Base-by-base conservation (phyloP, 2,888 invertebrate species). In the Colletes collaris region DNA sequence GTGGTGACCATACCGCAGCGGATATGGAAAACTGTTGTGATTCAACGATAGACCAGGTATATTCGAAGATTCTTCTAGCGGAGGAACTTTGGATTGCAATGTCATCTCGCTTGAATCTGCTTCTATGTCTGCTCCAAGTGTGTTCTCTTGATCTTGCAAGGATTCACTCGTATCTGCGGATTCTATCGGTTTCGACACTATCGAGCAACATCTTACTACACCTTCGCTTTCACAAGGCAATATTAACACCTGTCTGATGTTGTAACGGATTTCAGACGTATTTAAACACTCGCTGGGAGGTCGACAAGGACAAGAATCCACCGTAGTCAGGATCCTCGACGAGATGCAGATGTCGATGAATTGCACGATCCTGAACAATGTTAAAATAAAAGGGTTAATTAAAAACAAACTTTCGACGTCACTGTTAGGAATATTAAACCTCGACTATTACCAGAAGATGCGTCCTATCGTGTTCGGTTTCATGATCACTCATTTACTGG, bases 121-220 rank as follows among this genome's bases (percentile, higher is more conserved):
- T n/a, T 52, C 35, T 8, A 53, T n/a, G 8, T 27, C 68, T 3
- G 10, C 11, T 44, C 52, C 27, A 19, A 19, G 1, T 27, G 11
- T 19, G 6, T 27, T 50, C 44, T 10, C n/a, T 7, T 35, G 27
- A 11, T 56, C 2, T 11, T 13, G 6, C 7, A 16, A 3, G 53
- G 13, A 4, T 64, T 3, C 37, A 2, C 4, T 19, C 1, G 8
- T 2, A n/a, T 11, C 6, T 35, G 10, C 37, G 7, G 8, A n/a
- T 52, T 19, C 16, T 16, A 58, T 63, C 44, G 65, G 4, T 52
- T 16, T 67, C 0, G 0, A 16, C 37, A 52, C 44, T 1, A 19
- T 37, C 2, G 63, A 65, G 60, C 70, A 71, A 44, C 62, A 81
- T 59, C 58, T 77, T 5, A 70, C 37, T 37, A 73, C 63, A 55